Base-by-base conservation (phyloP, 2,888 invertebrate genomes). In the Stramonita haemastoma region DNA sequence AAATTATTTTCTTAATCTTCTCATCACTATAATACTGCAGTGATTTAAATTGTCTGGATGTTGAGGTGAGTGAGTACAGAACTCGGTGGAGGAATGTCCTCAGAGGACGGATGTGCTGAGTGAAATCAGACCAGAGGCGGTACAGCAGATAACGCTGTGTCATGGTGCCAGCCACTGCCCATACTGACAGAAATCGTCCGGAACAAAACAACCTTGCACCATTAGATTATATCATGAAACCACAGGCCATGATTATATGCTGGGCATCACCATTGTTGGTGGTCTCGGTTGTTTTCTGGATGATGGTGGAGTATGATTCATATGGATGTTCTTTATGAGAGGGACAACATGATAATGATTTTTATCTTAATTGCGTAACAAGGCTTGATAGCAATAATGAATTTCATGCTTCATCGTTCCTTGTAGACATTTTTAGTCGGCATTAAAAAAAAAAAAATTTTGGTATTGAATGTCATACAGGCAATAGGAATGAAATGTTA, bases 171-270 rank as follows among this genome's bases (percentile, higher is more conserved):
- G 81, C 34, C 81, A 34, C n/a, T 13, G 79, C 34, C 81, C 34
- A 81, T 32, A 81, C 34, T 81, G 81, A 81, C 32, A 81, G 81
- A 81, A 81, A 81, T 81, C 32, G 81, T 15, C 81, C 81, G 32
- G 81, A 81, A 81, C 81, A 81, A 81, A 32, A 34, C 81, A 34
- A 19, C 26, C 81, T 81, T 34, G 81, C 36, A n/a, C 5, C n/a
- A 13, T 17, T 1, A 81, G 81, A 81, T 81, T 17, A 81, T 13
- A 15, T 34, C 1, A 11, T 81, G 36, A 5, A 22, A 0, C 81
- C 15, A 13, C 17, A 36, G 34, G 19, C 13, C 34, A 81, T 32
- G 32, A 22, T 34, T 17, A 32, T 0, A 29, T n/a, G 15, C 26
- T 77, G 77, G n/a, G 77, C 32, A 13, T 77, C 29, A 6, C 29